phyloP scores from a whole-genome alignment of 2,888 invertebrate genomes.

The Synanthedon myopaeformis region DNA sequence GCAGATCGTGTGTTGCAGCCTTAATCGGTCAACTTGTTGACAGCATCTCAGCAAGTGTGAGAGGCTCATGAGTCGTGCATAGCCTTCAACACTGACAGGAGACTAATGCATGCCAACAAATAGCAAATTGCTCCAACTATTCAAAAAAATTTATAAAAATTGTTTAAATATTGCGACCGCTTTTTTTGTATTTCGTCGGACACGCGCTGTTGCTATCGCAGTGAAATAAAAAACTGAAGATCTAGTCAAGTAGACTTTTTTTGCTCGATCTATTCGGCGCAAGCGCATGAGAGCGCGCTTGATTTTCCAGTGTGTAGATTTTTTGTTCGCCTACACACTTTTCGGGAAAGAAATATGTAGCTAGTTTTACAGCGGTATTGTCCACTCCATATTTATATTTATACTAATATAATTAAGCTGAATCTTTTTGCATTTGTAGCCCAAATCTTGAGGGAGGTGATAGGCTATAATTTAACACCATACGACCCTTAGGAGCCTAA shows the following conservation, averaged over 20 bases:
- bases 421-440: no score
- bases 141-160: conserved; percentile 5
- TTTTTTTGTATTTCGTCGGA: neutral
- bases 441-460: no score
- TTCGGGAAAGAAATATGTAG: no score
- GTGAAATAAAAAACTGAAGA: no score
- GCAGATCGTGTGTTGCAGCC: no score
- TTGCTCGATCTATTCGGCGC: neutral
- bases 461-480: no score
- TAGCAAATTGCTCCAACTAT: conserved; percentile 8
- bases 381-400: no score
- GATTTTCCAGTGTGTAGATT: no score
- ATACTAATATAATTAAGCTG: no score
- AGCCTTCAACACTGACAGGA: conserved; percentile 43
- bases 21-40: conserved; percentile 25
- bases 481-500: no score
- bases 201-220: neutral
- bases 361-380: no score
- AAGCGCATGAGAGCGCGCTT: neutral
- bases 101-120: conserved; percentile 45
- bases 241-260: neutral
- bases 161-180: neutral
- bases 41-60: conserved; percentile 27
- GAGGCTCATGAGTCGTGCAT: conserved; percentile 27
- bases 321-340: no score